Base-by-base conservation (phyloP, 2,888 invertebrate species). In the Latheticus oryzae region DNA sequence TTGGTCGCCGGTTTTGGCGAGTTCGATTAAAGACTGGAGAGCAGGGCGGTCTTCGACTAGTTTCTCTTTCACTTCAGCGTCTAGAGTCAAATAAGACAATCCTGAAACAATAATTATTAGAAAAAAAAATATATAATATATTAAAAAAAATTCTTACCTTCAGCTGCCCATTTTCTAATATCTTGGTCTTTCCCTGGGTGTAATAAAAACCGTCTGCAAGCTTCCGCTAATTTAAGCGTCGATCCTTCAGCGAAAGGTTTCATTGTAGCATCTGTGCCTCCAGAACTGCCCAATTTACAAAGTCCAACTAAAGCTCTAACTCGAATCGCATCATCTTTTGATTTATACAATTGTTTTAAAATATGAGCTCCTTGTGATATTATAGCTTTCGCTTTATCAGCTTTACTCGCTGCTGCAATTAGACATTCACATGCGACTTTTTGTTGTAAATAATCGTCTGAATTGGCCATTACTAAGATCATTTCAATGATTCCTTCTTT, bases 21-120 rank as follows among this genome's bases (percentile, higher is more conserved):
- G 79, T 72, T 95, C 93, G 70, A 97, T 90, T 53, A 98, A 84
- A 1, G 95, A 89, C 71, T 87, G 86, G 47, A 99, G 81, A 1
- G 96, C 93, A 9, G 86, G 73, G 72, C 81, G 85, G 74, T 99
- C 97, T 74, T 93, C 91, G 33, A 95, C 88, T 24, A 99, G 79
- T 47, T 95, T 95, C 76, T 99, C 98, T 76, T 99, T 99, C 0
- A 99, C 96, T 78, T 99, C 98, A 5, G 97, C 99, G 81, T 99
- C 98, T 52, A 99, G 83, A 0, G 97, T 96, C 3, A 99, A 82
- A 75, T 97, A 99, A 0, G 97, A 96, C 2, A 99, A 83, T 1
- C 97, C 45, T 42, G 16, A 9, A 23, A 17, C 3, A 26, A 7
- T 3, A 26, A 26, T n/a, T 4, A n/a, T n/a, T n/a, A n/a, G n/a